Evolutionary conservation across 2,797 vertebrate species (phyloP), one percentile per base, ranked within the genome.

Genomic region (Scleropages formosus): DNA sequence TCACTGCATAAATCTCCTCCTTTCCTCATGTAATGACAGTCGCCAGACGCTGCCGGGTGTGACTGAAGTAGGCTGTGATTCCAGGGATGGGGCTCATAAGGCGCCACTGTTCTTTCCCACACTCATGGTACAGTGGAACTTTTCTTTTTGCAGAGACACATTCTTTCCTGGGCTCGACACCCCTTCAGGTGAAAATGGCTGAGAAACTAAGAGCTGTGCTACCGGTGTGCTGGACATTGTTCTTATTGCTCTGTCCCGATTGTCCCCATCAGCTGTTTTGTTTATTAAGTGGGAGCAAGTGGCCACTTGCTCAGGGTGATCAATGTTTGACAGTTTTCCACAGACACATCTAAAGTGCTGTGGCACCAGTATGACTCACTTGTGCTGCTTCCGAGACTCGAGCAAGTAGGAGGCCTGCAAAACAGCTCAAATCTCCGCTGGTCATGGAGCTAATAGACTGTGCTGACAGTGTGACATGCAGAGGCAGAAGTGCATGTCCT

Each of bases 11-110:
- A 26, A 68, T 68, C 46, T 68, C 15, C 46, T 68, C 15, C 9
- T 68, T 68, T 68, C 47, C 44, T 68, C n/a, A 68, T 51, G n/a
- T 16, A 24, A 68, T 20, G 12, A 8, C 66, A 47, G 67, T 67
- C n/a, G 31, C 44, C 11, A 13, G 39, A 67, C 27, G 20, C 46
- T 68, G 46, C 12, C 39, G 68, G 66, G 26, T 15, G 4, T 22
- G 66, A 11, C 68, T 68, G 66, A 39, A 39, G 31, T 2, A 39
- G 31, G 31, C 31, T 39, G 31, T 39, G 2, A 6, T 39, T 6
- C 31, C n/a, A 24, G 47, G 31, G 31, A 2, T n/a, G 39, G 6
- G n/a, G 66, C 24, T 47, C 26, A 51, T 12, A 3, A 22, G 15
- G 47, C 9, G 13, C 66, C 66, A 15, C n/a, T 68, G 49, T 12